phyloP scores from a whole-genome alignment of 2,113 vertebrate genomes.

The Sorex araneus region DNA sequence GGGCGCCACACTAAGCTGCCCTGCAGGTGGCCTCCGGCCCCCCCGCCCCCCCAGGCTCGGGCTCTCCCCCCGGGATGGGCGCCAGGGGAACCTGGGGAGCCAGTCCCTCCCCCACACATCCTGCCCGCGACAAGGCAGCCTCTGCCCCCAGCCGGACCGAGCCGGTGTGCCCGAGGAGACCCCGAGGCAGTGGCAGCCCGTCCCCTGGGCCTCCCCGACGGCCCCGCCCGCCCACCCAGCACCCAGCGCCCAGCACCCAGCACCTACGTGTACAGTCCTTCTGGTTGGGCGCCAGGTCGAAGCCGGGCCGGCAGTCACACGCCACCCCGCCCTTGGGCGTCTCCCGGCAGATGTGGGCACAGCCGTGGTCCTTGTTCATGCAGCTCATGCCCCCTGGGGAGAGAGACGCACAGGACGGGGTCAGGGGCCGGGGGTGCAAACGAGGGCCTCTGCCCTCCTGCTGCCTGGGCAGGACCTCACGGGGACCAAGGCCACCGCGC shows the following conservation, averaged over 20 bases:
- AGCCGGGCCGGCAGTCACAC: conserved; percentile 98
- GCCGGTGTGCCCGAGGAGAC: not conserved
- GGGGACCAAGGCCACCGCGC: too few relatives aligned
- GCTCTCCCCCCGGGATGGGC: too few relatives aligned
- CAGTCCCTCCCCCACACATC: too few relatives aligned
- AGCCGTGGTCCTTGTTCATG: conserved; percentile 99
- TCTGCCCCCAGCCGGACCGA: too few relatives aligned
- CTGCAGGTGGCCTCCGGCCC: too few relatives aligned
- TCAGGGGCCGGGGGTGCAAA: not conserved
- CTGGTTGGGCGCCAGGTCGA: conserved; percentile 98
- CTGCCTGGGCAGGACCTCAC: too few relatives aligned
- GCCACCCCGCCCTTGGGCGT: conserved; percentile 98
- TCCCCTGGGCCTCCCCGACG: conserved; percentile 53
- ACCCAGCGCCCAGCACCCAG: conserved; percentile 88
- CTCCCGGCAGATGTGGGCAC: conserved; percentile 99
- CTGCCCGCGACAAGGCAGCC: not conserved
- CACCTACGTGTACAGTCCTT: conserved; percentile 99
- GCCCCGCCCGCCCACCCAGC: conserved; percentile 59
- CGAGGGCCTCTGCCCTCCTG: not conserved
- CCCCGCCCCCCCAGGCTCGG: too few relatives aligned
- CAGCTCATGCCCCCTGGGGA: conserved; percentile 99
- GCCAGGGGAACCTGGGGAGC: too few relatives aligned
- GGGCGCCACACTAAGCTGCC: too few relatives aligned
- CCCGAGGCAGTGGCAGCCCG: too few relatives aligned
- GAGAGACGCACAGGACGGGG: conserved; percentile 79